A percentile compares a stretch with the other conserved stretches of the same genome.
phyloP scores from a whole-genome alignment of 1,140 invertebrate species.

The Megalopta genalis region DNA sequence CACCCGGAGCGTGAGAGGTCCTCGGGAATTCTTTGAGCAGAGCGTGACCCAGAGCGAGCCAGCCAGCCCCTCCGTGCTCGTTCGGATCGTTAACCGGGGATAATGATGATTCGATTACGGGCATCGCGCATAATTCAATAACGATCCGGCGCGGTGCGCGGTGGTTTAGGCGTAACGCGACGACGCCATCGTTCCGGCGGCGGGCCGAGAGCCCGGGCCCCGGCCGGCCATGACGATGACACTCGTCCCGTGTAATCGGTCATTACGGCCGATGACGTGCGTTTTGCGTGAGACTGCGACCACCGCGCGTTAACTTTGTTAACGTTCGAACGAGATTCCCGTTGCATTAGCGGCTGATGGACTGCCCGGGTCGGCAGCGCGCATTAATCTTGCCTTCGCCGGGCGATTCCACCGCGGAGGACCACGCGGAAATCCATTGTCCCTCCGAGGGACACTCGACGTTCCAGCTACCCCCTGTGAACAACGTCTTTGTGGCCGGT shows the following conservation, averaged over 20 bases:
- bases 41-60: neutral
- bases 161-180: slow-evolving; percentile 72
- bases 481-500: neutral
- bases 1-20: too few species aligned
- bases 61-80: neutral
- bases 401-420: neutral
- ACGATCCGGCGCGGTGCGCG: slow-evolving; percentile 74
- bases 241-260: slow-evolving; percentile 76
- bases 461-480: too few species aligned
- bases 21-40: neutral
- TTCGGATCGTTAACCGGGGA: slow-evolving; percentile 74
- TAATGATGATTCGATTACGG: slow-evolving; percentile 79
- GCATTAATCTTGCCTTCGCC: slow-evolving; percentile 39
- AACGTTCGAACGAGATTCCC: slow-evolving; percentile 73
- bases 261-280: slow-evolving; percentile 79
- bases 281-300: slow-evolving; percentile 73
- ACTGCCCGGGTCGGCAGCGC: slow-evolving; percentile 15
- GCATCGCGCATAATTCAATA: slow-evolving; percentile 78
- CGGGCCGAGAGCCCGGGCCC: neutral
- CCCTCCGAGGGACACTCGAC: slow-evolving; percentile 14
- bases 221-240: slow-evolving; percentile 60
- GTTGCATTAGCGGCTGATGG: slow-evolving; percentile 63
- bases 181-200: slow-evolving; percentile 63
- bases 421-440: slow-evolving; percentile 8
- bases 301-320: slow-evolving; percentile 56